Percentiles rank a stretch among this genome's conserved stretches.
phyloP scores from a whole-genome alignment of 2,113 vertebrate species.

The Todiramphus saurophagus region DNA sequence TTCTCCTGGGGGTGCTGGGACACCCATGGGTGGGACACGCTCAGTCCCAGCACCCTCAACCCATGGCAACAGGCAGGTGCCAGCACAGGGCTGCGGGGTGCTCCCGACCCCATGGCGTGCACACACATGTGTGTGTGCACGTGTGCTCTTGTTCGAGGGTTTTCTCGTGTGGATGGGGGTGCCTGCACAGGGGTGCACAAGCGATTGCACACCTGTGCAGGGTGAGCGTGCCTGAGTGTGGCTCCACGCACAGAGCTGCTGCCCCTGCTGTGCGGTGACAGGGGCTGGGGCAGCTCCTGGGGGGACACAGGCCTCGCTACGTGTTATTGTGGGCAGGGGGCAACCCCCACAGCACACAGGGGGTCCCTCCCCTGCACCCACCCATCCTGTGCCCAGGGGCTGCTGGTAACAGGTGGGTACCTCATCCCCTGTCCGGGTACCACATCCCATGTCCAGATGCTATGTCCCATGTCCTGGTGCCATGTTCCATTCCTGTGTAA shows the following conservation, averaged over 20 bases:
- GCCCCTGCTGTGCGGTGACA: too few species aligned
- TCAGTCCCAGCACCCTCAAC: neutral
- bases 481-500: too few species aligned
- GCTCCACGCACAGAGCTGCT: neutral
- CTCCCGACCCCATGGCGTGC: neutral
- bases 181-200: neutral
- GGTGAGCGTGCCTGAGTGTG: neutral
- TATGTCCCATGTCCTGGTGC: neutral
- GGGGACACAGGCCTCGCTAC: rapidly evolving
- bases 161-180: neutral
- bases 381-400: neutral
- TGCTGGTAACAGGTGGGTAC: too few species aligned
- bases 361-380: neutral
- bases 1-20: rapidly evolving
- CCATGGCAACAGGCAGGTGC: neutral
- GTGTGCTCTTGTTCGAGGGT: neutral
- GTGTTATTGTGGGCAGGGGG: neutral
- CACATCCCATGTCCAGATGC: neutral
- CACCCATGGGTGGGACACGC: neutral
- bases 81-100: neutral
- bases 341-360: neutral
- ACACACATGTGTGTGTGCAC: too few species aligned
- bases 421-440: neutral
- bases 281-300: neutral
- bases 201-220: neutral